A percentile compares a stretch with the other conserved stretches of the same genome.
Conservation (phyloP, 2,888 invertebrate species). For the Emmelina monodactyla region DNA sequence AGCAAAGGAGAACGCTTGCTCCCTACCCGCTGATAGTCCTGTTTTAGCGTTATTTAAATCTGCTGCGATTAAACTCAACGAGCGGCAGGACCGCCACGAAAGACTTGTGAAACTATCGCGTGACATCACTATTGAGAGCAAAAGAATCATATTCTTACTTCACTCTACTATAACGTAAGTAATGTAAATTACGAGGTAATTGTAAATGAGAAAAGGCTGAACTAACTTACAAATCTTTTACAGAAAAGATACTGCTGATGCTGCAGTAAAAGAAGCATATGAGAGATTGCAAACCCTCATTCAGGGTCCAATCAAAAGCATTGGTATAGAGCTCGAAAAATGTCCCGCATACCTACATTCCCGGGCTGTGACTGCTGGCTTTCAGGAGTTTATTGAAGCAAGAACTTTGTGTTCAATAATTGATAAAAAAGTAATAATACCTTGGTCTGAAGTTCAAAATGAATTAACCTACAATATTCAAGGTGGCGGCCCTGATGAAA, state of each 20-base stretch:
- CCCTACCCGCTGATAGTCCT: conserved; percentile 45
- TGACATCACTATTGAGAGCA: conserved; percentile 90
- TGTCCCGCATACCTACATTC: conserved; percentile 69
- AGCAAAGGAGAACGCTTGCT: conserved; percentile 31
- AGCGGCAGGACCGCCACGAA: conserved; percentile 84
- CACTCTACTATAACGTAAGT: conserved; percentile 73
- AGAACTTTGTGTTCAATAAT: conserved; percentile 78
- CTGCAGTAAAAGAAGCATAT: conserved; percentile 60
- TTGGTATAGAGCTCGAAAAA: conserved; percentile 76
- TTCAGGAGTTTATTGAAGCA: conserved; percentile 89
- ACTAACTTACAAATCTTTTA: not conserved
- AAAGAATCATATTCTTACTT: conserved; percentile 85
- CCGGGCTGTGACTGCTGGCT: conserved; percentile 45
- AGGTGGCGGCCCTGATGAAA: not conserved
- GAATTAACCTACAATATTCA: conserved; percentile 49
- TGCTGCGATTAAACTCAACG: conserved; percentile 73
- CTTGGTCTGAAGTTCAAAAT: conserved; percentile 65
- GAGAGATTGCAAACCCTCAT: conserved; percentile 71
- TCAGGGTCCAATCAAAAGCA: conserved; percentile 52
- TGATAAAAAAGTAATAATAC: conserved; percentile 64
- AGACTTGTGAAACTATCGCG: conserved; percentile 81
- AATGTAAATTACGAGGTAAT: not conserved
- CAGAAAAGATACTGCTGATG: conserved; percentile 39
- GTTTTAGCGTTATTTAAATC: conserved; percentile 69
- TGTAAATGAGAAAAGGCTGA: not conserved